Evolutionary conservation across 2,113 vertebrate genomes (phyloP).

Genomic region (Myiopsitta monachus): DNA sequence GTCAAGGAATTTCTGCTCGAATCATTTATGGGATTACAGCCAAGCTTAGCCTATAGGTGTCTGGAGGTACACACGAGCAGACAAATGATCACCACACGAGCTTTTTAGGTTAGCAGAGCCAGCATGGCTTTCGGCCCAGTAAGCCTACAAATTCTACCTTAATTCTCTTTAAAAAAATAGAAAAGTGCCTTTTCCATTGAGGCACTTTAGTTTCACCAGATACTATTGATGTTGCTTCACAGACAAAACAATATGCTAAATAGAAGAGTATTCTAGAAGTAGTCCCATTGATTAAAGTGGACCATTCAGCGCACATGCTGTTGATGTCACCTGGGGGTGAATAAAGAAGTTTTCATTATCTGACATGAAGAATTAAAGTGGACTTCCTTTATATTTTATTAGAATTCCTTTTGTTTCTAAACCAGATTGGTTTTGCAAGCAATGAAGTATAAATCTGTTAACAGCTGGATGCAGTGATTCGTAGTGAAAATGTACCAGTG

Average conservation of each 20-base stretch:
- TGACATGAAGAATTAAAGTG: neutral
- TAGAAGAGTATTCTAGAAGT: neutral
- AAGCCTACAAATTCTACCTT: neutral
- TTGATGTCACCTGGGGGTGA: neutral
- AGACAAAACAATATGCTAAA: neutral
- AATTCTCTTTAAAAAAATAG: neutral
- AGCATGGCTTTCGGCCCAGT: neutral
- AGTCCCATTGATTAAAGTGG: neutral
- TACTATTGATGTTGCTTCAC: neutral
- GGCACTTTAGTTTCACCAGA: neutral
- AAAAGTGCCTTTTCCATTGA: neutral
- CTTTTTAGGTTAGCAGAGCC: neutral
- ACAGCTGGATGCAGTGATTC: neutral
- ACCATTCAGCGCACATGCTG: rapidly evolving
- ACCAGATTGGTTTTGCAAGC: neutral
- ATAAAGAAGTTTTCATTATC: neutral
- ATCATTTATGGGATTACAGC: neutral
- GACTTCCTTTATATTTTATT: neutral
- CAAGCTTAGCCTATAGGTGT: neutral
- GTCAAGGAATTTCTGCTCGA: neutral
- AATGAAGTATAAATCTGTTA: neutral
- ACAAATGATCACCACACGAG: slow-evolving; percentile 11
- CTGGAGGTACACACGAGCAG: neutral
- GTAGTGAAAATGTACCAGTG: neutral
- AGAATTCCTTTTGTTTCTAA: neutral